Evolutionary conservation across 2,113 vertebrate genomes (phyloP), one percentile per base, ranked within the genome.

Genomic region (Notothenia coriiceps): DNA sequence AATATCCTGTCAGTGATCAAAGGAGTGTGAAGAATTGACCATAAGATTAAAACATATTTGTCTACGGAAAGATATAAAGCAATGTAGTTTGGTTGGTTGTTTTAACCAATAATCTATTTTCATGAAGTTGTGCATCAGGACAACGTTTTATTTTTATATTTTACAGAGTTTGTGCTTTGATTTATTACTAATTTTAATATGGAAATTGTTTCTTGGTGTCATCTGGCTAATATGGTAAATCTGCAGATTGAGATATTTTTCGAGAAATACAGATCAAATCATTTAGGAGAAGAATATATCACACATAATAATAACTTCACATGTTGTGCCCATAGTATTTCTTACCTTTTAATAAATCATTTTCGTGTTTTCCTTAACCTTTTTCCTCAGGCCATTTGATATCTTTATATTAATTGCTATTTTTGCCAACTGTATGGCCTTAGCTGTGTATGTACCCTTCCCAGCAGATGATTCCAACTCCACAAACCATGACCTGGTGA

Each of bases 371-470:
- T 94, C 97, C 97, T 98, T 98, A 96, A 98, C 95, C 62, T 76
- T 66, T 70, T 25, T 90, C 84, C 90, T 85, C 96, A 99, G 98
- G 97, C 98, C 98, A 95, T 99, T 99, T 97, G 98, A 99, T 97
- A 97, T 98, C 95, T 99, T 99, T 99, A 99, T 99, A 98, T 95
- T 99, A 95, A 94, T 99, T 94, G 96, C 98, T 95, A 99, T 99
- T 97, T 99, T 99, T 98, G 98, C 98, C 97, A 99, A 99, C 96
- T 99, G 98, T 95, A 98, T 99, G 98, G 98, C 98, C 97, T 99
- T 99, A 99, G 98, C 98, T 96, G 96, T 99, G 94, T 99, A 99
- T 93, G 96, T 99, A 94, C 98, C 98, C 86, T 99, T 99, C 93
- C 98, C 98, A 85, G 96, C 97, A 96, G 98, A 99, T 92, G 98